A percentile compares a stretch with the other conserved stretches of the same genome.
Conservation (phyloP, 1,140 invertebrate species). For the Pogonognathellus flavescens region DNA sequence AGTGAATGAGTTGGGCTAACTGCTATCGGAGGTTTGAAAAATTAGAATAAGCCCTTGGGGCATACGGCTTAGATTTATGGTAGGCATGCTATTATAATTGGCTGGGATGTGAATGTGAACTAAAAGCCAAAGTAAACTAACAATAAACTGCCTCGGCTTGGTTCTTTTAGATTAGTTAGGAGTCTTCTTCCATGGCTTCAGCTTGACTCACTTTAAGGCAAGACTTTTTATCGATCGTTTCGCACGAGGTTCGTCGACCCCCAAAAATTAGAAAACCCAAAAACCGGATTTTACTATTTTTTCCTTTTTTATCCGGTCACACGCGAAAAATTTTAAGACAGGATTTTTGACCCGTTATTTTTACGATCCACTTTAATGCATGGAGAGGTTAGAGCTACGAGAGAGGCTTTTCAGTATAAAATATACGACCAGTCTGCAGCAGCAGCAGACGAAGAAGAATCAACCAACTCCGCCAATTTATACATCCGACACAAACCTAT, state of each 20-base stretch:
- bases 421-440: background rate
- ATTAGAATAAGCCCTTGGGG: no score
- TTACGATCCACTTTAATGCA: slow-evolving; percentile 56
- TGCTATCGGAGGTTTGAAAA: no score
- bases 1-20: no score
- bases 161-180: background rate
- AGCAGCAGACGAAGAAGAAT: background rate
- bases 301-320: slow-evolving; percentile 65
- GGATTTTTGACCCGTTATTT: slow-evolving; percentile 65
- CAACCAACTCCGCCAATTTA: background rate
- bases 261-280: slow-evolving; percentile 62
- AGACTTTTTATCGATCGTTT: slow-evolving; percentile 63
- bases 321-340: slow-evolving; percentile 63
- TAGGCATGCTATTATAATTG: no score
- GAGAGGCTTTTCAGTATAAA: background rate
- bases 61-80: no score
- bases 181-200: background rate
- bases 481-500: background rate
- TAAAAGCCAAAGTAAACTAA: background rate
- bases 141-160: background rate
- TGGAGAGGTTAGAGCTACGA: background rate
- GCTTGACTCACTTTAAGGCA: slow-evolving; percentile 31
- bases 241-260: slow-evolving; percentile 65
- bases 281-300: slow-evolving; percentile 64
- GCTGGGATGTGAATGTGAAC: background rate